Percentiles rank a stretch among this genome's conserved stretches.
phyloP scores from a whole-genome alignment of 2,888 invertebrate genomes.

The Agonum fuliginosum region DNA sequence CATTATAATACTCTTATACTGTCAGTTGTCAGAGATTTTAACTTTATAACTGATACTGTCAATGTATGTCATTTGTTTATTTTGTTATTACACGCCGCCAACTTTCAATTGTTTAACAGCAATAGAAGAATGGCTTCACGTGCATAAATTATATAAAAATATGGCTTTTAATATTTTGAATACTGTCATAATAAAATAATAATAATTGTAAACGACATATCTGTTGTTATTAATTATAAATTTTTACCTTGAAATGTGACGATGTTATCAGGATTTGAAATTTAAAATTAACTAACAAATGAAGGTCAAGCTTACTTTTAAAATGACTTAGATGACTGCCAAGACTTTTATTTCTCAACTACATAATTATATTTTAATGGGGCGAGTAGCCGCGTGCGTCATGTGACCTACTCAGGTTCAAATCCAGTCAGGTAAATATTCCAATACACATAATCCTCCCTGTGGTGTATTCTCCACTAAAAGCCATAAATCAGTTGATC shows the following conservation, averaged over 20 bases:
- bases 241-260: background rate
- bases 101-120: slow-evolving; percentile 13
- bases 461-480: no score
- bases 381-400: no score
- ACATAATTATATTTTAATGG: background rate
- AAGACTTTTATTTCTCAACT: background rate
- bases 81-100: background rate
- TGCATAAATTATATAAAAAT: background rate
- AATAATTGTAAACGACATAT: no score
- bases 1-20: background rate
- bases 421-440: no score
- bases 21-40: background rate
- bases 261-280: background rate
- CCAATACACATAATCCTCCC: no score
- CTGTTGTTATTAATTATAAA: background rate
- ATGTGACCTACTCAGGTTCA: no score
- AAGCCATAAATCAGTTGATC: no score
- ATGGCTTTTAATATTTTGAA: background rate
- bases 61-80: slow-evolving; percentile 13
- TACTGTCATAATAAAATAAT: no score
- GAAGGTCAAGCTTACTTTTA: background rate
- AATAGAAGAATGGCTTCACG: background rate
- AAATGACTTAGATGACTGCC: background rate
- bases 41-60: slow-evolving; percentile 5
- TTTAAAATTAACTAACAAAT: background rate